A percentile compares a stretch with the other conserved stretches of the same genome.
These are phyloP conservation scores for Anas flavirostris DNA, from an alignment of 2,797 vertebrate species.

Conservation along the genomic window DNA sequence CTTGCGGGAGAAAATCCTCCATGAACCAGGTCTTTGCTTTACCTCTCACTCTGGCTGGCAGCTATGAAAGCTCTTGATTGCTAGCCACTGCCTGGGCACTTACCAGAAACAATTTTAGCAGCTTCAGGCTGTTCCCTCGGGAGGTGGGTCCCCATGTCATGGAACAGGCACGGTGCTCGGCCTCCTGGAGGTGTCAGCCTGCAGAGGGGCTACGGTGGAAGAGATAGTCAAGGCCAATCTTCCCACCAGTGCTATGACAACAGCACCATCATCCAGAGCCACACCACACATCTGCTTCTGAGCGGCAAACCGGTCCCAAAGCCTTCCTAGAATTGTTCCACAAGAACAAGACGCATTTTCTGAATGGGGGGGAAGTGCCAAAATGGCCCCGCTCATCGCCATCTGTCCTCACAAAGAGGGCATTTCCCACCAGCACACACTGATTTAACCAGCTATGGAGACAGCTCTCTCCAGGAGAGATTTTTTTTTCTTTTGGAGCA, in stretches of 20 bases:
- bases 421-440: background rate
- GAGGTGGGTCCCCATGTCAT: fast-evolving
- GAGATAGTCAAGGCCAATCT: background rate
- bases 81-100: background rate
- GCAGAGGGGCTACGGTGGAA: fast-evolving
- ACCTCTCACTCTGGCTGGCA: background rate
- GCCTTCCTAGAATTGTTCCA: background rate
- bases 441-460: background rate
- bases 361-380: background rate
- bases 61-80: background rate
- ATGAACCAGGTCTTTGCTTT: background rate
- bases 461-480: background rate
- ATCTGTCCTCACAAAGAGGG: background rate
- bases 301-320: background rate
- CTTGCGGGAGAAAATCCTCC: background rate
- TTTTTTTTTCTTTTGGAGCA: background rate
- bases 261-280: background rate
- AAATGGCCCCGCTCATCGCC: fast-evolving
- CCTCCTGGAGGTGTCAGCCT: background rate
- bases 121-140: background rate
- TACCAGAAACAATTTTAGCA: background rate
- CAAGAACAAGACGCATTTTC: background rate
- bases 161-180: fast-evolving
- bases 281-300: background rate
- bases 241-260: background rate